Evolutionary conservation across 2,113 vertebrate species (phyloP).

Genomic region (Crotophaga sulcirostris): DNA sequence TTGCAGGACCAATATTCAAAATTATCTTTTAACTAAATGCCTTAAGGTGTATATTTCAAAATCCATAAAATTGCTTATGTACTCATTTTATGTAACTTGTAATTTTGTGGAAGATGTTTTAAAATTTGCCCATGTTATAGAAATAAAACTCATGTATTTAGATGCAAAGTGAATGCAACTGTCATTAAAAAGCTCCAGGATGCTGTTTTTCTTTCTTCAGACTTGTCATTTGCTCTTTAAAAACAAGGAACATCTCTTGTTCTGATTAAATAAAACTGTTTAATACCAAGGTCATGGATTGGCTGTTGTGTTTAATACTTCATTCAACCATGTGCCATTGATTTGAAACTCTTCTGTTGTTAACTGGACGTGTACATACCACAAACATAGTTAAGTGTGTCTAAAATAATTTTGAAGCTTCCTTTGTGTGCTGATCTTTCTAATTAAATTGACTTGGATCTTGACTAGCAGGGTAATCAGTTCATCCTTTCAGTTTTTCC

Average conservation of each 20-base stretch:
- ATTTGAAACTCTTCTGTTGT: background rate
- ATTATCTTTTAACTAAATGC: background rate
- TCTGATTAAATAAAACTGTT: background rate
- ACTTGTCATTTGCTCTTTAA: background rate
- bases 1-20: background rate
- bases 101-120: background rate
- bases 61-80: background rate
- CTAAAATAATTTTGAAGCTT: background rate
- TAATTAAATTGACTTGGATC: background rate
- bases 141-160: background rate
- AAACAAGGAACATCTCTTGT: background rate
- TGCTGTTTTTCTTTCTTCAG: background rate
- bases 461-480: background rate
- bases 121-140: background rate
- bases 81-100: background rate
- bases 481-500: background rate
- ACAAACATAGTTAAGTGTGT: background rate
- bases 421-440: background rate
- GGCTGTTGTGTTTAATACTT: background rate
- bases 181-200: background rate
- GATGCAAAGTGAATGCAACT: background rate
- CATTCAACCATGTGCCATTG: background rate
- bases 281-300: background rate
- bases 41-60: background rate
- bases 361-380: background rate